These are phyloP conservation scores for Thryonomys swinderianus DNA, from an alignment of 2,113 vertebrate genomes.

Conservation along the genomic window DNA sequence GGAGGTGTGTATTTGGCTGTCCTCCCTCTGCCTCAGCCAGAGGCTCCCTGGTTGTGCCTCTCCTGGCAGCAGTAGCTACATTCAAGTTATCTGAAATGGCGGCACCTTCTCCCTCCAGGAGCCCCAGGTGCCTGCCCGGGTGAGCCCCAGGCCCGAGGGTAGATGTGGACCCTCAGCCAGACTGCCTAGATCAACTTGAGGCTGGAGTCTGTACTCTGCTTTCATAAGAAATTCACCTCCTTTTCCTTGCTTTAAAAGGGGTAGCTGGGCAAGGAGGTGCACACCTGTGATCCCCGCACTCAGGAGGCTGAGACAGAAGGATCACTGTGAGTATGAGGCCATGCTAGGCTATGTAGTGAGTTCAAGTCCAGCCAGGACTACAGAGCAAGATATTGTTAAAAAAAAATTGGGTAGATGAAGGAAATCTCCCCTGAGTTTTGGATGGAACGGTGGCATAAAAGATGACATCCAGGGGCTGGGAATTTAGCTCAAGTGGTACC, in stretches of 20 bases:
- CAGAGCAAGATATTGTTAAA: background rate
- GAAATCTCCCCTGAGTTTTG: background rate
- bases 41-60: background rate
- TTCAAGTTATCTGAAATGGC: background rate
- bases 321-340: background rate
- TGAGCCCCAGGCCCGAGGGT: background rate
- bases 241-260: background rate
- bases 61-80: background rate
- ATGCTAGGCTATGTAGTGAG: background rate
- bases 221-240: background rate
- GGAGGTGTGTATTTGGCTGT: background rate
- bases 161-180: too few species aligned
- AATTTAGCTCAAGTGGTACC: too few species aligned
- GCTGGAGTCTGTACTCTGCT: background rate
- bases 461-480: too few species aligned
- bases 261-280: background rate
- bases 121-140: background rate
- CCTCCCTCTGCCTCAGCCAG: background rate
- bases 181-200: background rate
- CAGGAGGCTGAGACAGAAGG: background rate
- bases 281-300: background rate
- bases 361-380: background rate
- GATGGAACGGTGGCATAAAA: too few species aligned
- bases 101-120: background rate
- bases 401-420: background rate